A percentile compares a stretch with the other conserved stretches of the same genome.
These are phyloP conservation scores for Halocaridina rubra DNA, from an alignment of 2,888 invertebrate species.

Conservation along the genomic window DNA sequence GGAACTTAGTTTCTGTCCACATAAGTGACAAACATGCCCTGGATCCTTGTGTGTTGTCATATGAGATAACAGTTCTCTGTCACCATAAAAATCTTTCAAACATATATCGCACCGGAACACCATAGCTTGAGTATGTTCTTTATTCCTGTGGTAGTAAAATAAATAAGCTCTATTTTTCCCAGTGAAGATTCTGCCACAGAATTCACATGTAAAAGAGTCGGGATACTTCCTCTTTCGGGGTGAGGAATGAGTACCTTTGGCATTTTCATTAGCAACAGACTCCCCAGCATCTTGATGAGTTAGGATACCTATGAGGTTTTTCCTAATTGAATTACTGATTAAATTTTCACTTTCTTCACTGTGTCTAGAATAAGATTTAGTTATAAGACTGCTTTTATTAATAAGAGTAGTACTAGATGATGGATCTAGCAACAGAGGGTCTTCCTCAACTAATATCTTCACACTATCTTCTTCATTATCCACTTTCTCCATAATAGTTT, in stretches of 20 bases:
- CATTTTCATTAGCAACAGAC: not conserved
- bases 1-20: conserved; percentile 43
- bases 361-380: not conserved
- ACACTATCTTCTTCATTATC: conserved; percentile 17
- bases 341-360: not conserved
- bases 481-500: not conserved
- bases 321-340: not conserved
- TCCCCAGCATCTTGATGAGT: conserved; percentile 22
- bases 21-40: conserved; percentile 51
- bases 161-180: conserved; percentile 56
- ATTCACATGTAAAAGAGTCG: conserved; percentile 47
- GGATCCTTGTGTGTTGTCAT: conserved; percentile 31
- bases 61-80: conserved; percentile 44
- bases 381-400: not conserved
- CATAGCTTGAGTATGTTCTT: conserved; percentile 47
- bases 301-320: conserved; percentile 31
- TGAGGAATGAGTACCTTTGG: not conserved
- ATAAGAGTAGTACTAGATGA: not conserved
- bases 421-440: conserved; percentile 35
- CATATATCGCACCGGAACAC: conserved; percentile 46
- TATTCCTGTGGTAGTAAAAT: conserved; percentile 56
- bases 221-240: conserved; percentile 43
- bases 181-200: conserved; percentile 47
- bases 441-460: conserved; percentile 23
- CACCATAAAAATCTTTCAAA: conserved; percentile 52